Evolutionary conservation across 2,888 invertebrate species (phyloP).

Genomic region (Eilema caniola): DNA sequence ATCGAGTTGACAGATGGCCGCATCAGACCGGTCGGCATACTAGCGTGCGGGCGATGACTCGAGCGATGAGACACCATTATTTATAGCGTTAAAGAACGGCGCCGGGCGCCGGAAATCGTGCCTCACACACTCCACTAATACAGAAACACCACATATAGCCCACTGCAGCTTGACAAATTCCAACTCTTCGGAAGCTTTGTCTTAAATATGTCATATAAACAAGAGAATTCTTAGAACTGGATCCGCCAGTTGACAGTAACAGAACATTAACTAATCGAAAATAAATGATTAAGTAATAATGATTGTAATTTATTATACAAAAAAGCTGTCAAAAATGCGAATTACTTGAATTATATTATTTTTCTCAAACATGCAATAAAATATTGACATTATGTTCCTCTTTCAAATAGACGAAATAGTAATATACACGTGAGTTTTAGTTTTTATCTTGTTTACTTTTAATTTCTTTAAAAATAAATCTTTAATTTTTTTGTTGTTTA

Average conservation of each 20-base stretch:
- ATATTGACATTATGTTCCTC: no score
- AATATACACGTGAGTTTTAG: no score
- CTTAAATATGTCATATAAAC: slow-evolving; percentile 29
- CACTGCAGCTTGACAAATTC: slow-evolving; percentile 36
- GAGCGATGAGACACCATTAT: slow-evolving; percentile 83
- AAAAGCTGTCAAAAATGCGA: slow-evolving; percentile 17
- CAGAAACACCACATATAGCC: slow-evolving; percentile 68
- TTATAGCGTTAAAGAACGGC: slow-evolving; percentile 77
- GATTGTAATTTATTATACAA: slow-evolving; percentile 19
- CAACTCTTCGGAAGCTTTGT: slow-evolving; percentile 23
- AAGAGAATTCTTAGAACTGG: slow-evolving; percentile 15
- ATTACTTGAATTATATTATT: no score
- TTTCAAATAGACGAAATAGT: no score
- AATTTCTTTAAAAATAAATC: no score
- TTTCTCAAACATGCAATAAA: no score
- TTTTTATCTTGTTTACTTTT: no score
- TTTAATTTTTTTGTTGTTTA: no score
- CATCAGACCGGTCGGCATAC: slow-evolving; percentile 71
- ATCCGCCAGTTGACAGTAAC: slow-evolving; percentile 10
- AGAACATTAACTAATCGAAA: slow-evolving; percentile 22
- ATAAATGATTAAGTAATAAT: slow-evolving; percentile 4
- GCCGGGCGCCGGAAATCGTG: slow-evolving; percentile 83
- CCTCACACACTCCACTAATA: slow-evolving; percentile 71
- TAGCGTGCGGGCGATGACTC: slow-evolving; percentile 82
- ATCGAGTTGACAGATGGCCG: slow-evolving; percentile 71